Evolutionary conservation across 2,113 vertebrate species (phyloP).

Genomic region (Craseonycteris thonglongyai): DNA sequence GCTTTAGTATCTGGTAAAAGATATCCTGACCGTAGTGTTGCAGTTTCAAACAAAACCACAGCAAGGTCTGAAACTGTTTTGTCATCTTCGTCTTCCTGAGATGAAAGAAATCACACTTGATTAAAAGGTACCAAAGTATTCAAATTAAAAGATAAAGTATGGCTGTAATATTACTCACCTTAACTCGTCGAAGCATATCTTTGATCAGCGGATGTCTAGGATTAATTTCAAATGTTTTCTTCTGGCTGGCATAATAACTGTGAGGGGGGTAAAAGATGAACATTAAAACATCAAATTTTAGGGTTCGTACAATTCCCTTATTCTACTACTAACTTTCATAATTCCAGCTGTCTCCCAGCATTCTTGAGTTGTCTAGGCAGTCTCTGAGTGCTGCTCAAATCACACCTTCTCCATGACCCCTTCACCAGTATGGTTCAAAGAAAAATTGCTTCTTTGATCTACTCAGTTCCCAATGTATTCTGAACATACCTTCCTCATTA

Average conservation of each 20-base stretch:
- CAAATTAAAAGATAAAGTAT: neutral
- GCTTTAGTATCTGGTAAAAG: constrained; percentile 94
- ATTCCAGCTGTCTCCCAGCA: neutral
- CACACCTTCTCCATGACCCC: neutral
- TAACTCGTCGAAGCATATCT: constrained; percentile 92
- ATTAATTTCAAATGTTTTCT: constrained; percentile 98
- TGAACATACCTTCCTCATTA: neutral
- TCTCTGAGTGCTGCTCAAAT: neutral
- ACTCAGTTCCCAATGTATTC: neutral
- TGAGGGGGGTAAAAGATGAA: constrained; percentile 10
- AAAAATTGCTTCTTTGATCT: neutral
- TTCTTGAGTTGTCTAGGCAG: neutral
- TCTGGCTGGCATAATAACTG: constrained; percentile 98
- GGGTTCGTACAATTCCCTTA: neutral
- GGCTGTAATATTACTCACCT: constrained; percentile 76
- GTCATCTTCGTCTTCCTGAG: constrained; percentile 89
- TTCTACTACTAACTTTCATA: neutral
- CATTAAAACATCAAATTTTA: neutral
- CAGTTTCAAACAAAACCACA: constrained; percentile 94
- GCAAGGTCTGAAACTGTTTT: constrained; percentile 95
- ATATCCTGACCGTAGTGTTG: constrained; percentile 95
- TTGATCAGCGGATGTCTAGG: constrained; percentile 96
- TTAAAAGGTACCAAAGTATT: neutral
- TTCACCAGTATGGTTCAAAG: neutral
- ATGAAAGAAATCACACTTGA: neutral